Base-by-base conservation (phyloP, 1,140 invertebrate species). In the Oryzaephilus surinamensis region DNA sequence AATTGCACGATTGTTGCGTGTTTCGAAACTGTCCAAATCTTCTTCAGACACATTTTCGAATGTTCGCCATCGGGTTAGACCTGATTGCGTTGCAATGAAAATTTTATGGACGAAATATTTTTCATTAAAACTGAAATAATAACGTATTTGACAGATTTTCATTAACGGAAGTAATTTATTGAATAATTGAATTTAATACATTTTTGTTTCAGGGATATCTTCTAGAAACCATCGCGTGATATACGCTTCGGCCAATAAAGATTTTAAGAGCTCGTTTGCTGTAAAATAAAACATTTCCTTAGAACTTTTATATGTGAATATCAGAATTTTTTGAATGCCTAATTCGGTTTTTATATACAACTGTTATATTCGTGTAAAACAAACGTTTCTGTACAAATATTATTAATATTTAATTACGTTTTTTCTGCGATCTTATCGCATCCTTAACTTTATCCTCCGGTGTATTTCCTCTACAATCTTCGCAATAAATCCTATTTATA, bases 21-120 rank as follows among this genome's bases (percentile, higher is more conserved):
- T 15, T 13, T 38, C 36, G 14, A 21, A 34, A 7, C 38, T 30
- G 6, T 42, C 47, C 28, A 45, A 45, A 18, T 31, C 43, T 23
- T 48, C 43, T n/a, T 24, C 23, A 24, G 11, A 24, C 11, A 24
- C 24, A 17, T 19, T 35, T 23, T 47, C 38, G 16, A 50, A 46
- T 1, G 31, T 84, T 54, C 83, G 76, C 84, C 85, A 91, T 38
- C 88, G 69, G 0, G 84, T 85, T 1, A 93, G 69, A 2, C 89
- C 89, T 52, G 82, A 88, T 51, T 84, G 78, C 0, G 88, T 92
- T 14, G 88, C 81, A 53, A 93, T 67, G 58, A 93, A 92, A 2
- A 83, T 39, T 37, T 51, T 48, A 13, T 48, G 41, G 4, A 54
- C 49, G 3, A 34, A 36, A 19, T 50, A 50, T 13, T 43, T 42